These are phyloP conservation scores for Chlorocebus sabaeus DNA, from an alignment of 2,113 vertebrate species.

Conservation along the genomic window DNA sequence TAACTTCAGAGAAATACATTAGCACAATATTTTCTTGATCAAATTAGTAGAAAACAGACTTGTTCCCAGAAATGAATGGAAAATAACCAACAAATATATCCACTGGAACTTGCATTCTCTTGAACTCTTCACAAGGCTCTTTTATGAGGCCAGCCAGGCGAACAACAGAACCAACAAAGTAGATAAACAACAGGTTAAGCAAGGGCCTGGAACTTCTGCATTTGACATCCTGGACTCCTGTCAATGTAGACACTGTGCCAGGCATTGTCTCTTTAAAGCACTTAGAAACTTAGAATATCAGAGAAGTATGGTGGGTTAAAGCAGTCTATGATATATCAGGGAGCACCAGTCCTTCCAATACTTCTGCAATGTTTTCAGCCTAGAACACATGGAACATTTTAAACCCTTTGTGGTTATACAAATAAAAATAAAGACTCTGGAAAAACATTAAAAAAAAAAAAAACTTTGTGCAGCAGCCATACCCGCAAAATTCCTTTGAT, in stretches of 20 bases:
- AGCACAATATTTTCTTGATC: conserved; percentile 17
- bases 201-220: no score
- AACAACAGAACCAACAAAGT: not conserved
- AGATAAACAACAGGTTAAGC: not conserved
- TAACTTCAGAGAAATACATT: conserved; percentile 51
- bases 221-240: not conserved
- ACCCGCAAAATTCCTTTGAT: not conserved
- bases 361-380: not conserved
- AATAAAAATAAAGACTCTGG: not conserved
- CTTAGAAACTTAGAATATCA: not conserved
- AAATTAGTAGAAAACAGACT: conserved; percentile 48
- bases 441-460: not conserved
- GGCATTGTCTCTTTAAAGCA: not conserved
- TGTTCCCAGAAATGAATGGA: conserved; percentile 40
- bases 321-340: not conserved
- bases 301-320: not conserved
- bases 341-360: not conserved
- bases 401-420: not conserved
- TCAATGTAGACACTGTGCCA: not conserved
- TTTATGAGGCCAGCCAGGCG: not conserved
- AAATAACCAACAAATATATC: conserved; percentile 43
- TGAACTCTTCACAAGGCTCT: not conserved
- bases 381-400: not conserved
- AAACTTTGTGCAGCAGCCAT: not conserved
- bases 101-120: not conserved